Base-by-base conservation (phyloP, 2,797 vertebrate genomes). In the Myotis vivesi region DNA sequence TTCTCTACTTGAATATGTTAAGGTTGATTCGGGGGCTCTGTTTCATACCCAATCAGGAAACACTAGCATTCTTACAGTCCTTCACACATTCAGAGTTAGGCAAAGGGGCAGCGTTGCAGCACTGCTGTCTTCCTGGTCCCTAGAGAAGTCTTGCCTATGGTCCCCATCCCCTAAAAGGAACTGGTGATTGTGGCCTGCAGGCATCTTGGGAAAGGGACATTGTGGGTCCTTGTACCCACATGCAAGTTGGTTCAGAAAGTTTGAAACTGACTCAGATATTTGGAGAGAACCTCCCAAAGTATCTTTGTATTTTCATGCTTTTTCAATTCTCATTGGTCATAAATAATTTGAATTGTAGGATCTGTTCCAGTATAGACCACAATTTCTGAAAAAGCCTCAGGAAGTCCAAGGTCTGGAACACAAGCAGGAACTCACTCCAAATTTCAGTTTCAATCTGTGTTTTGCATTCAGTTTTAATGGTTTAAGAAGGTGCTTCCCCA, bases 341-440 rank as follows among this genome's bases (percentile, higher is more conserved):
- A 62, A 89, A 79, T 83, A 95, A 83, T 53, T 90, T 38, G 5
- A 66, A 83, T 55, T 25, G 28, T 22, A 82, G 57, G 2, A 2
- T 38, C 19, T 46, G 2, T 69, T 64, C 22, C 20, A 64, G 30
- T 81, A 38, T 38, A 6, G 16, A 73, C 11, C 46, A 33, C 68
- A 30, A 41, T 59, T 64, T 88, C 89, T 92, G 66, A 91, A 71
- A 95, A 73, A 88, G 11, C 6, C 17, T 92, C n/a, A 55, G 44
- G 20, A 82, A 91, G 88, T 88, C 33, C 5, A 83, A 94, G 51
- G 33, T 11, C 22, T 71, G 41, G 22, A 82, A 83, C 5, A 55
- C 23, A 94, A 57, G 41, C 33, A 83, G 22, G 20, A 72, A 66
- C 36, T 79, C n/a, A 73, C 5, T 69, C 44, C 36, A 83, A 59